Conservation (phyloP, 2,797 vertebrate species). For the Urosaurus nigricauda region DNA sequence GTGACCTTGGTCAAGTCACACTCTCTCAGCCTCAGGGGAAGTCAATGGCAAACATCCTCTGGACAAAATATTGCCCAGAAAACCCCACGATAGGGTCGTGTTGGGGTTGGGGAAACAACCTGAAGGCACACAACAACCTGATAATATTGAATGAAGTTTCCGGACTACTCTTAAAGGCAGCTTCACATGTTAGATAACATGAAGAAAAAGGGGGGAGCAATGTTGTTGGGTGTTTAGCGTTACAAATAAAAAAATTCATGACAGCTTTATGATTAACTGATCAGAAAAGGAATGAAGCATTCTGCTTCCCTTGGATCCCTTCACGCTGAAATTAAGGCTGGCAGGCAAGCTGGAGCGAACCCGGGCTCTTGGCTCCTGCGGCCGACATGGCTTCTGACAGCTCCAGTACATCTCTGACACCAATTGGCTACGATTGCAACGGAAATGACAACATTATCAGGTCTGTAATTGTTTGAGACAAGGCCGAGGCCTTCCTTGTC, state of each 20-base stretch:
- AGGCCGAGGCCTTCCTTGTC: neutral
- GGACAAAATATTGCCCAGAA: no score
- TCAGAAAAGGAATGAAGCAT: conserved; percentile 12
- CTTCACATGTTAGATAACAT: neutral
- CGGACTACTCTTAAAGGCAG: conserved; percentile 32
- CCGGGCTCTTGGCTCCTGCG: neutral
- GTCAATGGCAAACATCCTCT: no score
- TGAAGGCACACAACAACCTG: no score
- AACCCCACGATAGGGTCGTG: no score
- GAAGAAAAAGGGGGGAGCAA: neutral
- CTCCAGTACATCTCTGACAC: conserved; percentile 13
- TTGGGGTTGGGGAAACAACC: no score
- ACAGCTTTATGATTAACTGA: conserved; percentile 4
- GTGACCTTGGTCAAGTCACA: no score
- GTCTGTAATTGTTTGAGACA: conserved; percentile 3
- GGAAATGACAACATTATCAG: neutral
- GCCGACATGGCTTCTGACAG: neutral
- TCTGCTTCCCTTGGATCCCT: neutral
- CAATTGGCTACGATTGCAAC: neutral
- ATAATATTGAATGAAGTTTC: neutral
- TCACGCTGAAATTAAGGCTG: conserved; percentile 9
- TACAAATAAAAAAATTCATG: neutral
- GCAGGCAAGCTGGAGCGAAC: neutral
- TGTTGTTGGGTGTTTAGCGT: neutral
- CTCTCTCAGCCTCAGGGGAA: no score